Conservation (phyloP, 2,113 vertebrate genomes). For the Trinectes maculatus region DNA sequence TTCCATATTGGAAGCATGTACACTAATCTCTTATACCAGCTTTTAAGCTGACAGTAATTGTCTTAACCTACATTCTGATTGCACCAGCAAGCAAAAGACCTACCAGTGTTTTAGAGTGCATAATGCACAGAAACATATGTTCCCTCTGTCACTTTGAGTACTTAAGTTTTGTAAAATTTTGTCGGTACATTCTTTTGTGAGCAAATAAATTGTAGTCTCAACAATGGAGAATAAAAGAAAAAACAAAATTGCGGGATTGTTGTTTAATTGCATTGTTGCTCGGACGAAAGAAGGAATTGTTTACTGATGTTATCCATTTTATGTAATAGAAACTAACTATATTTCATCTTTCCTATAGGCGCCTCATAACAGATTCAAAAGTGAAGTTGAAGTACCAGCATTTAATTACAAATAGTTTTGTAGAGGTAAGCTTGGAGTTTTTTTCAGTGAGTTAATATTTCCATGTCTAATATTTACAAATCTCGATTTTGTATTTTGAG, state of each 20-base stretch:
- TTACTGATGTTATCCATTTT: slow-evolving; percentile 4
- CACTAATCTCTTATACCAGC: slow-evolving; percentile 52
- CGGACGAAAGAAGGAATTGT: neutral
- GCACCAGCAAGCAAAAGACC: slow-evolving; percentile 16
- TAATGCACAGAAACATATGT: neutral
- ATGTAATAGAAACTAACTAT: slow-evolving; percentile 18
- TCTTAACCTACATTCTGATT: slow-evolving; percentile 76
- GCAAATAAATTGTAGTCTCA: too few relatives aligned
- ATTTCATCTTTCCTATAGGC: slow-evolving; percentile 82
- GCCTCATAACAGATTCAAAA: slow-evolving; percentile 99
- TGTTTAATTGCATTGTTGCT: neutral
- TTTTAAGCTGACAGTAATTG: slow-evolving; percentile 68
- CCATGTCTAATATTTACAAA: too few relatives aligned
- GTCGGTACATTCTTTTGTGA: too few relatives aligned
- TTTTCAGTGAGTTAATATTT: too few relatives aligned
- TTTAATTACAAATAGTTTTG: slow-evolving; percentile 99
- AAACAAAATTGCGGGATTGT: neutral
- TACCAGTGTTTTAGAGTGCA: slow-evolving; percentile 8
- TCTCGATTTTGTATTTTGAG: slow-evolving; percentile 4
- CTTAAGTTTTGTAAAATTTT: too few relatives aligned
- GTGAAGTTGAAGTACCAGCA: slow-evolving; percentile 99
- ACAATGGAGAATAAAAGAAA: neutral
- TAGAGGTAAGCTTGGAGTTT: slow-evolving; percentile 90
- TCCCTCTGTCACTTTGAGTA: neutral
- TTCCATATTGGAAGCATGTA: slow-evolving; percentile 6